phyloP scores from a whole-genome alignment of 2,888 invertebrate genomes.

The Diplolepis rosae region DNA sequence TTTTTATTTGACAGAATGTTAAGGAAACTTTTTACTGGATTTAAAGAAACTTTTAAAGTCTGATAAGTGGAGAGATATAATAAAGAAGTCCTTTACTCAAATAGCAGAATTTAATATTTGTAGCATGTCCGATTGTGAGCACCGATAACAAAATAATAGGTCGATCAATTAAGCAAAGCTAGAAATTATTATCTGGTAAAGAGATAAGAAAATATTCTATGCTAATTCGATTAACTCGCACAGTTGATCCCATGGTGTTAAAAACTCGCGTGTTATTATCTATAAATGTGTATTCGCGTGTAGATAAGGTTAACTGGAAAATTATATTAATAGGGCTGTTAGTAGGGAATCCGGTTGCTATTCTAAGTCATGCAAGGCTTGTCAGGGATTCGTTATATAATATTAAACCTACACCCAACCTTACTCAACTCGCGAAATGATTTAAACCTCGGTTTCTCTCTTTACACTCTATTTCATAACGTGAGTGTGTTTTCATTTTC shows the following conservation, averaged over 20 bases:
- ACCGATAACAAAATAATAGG: neutral
- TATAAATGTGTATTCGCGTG: conserved; percentile 46
- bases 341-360: conserved; percentile 43
- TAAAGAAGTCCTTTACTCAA: neutral
- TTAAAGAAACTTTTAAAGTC: no score
- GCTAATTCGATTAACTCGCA: conserved; percentile 51
- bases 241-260: conserved; percentile 48
- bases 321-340: conserved; percentile 44
- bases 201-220: conserved; percentile 41
- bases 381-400: conserved; percentile 31
- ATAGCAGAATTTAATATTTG: neutral
- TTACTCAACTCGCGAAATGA: conserved; percentile 22
- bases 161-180: conserved; percentile 1
- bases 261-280: conserved; percentile 44
- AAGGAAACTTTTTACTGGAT: no score
- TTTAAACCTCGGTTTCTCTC: conserved; percentile 13
- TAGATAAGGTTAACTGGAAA: conserved; percentile 46
- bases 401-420: conserved; percentile 15
- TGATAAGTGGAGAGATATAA: neutral
- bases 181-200: conserved; percentile 13
- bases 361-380: conserved; percentile 38
- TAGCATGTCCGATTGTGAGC: neutral
- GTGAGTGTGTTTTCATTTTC: conserved; percentile 16
- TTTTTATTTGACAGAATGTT: no score
- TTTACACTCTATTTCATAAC: neutral